phyloP scores from a whole-genome alignment of 23 tunicate species.

The Ciona savignyi region DNA sequence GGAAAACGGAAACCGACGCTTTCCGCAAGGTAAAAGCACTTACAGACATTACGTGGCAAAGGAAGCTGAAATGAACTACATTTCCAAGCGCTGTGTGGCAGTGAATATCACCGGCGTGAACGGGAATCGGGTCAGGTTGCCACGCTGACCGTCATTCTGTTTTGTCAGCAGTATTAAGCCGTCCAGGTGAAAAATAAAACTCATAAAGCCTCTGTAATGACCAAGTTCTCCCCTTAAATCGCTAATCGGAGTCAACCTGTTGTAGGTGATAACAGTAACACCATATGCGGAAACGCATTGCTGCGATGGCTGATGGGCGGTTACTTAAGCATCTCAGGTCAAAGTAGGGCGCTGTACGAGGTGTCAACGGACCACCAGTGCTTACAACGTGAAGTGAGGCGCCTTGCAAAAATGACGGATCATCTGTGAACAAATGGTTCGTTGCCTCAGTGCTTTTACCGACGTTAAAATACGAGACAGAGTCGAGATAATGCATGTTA shows the following conservation, averaged over 20 bases:
- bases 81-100: too few species aligned
- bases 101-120: too few species aligned
- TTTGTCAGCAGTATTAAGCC: too few species aligned
- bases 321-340: not conserved
- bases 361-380: not conserved
- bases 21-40: too few species aligned
- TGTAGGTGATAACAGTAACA: not conserved
- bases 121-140: too few species aligned
- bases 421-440: not conserved
- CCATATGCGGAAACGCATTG: not conserved
- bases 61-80: too few species aligned
- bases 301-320: too few species aligned
- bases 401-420: not conserved
- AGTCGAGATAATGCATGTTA: not conserved
- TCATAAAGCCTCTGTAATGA: not conserved
- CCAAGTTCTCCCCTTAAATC: not conserved
- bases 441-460: not conserved
- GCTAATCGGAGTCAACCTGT: not conserved
- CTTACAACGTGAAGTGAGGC: not conserved
- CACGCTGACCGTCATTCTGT: too few species aligned
- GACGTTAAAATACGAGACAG: not conserved
- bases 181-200: too few species aligned
- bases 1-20: too few species aligned
- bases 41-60: too few species aligned
- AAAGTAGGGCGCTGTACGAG: not conserved